Evolutionary conservation across 2,797 vertebrate genomes (phyloP).

Genomic region (Lutjanus argentimaculatus): DNA sequence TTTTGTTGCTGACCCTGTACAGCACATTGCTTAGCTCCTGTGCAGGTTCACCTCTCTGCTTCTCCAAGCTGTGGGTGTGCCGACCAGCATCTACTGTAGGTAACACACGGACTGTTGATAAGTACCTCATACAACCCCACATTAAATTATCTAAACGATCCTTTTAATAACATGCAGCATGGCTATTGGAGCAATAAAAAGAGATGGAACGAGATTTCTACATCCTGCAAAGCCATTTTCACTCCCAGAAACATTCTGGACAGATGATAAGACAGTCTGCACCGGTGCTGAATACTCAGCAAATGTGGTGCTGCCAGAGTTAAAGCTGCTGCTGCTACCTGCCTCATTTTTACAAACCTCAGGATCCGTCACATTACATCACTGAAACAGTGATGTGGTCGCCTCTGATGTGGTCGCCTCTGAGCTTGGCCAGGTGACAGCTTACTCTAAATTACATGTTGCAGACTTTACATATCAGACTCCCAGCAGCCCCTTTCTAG

Average conservation of each 20-base stretch:
- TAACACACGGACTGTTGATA: too few species aligned
- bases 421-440: background rate
- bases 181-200: background rate
- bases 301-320: background rate
- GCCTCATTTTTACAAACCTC: background rate
- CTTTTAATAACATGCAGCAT: slow-evolving; percentile 9
- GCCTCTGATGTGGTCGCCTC: background rate
- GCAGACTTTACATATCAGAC: slow-evolving; percentile 3
- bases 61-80: too few species aligned
- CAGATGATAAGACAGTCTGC: slow-evolving; percentile 2
- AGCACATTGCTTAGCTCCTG: too few species aligned
- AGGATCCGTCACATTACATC: slow-evolving; percentile 3
- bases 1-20: too few species aligned
- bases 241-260: background rate
- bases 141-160: too few species aligned
- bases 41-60: too few species aligned
- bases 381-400: background rate
- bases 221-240: slow-evolving; percentile 20
- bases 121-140: too few species aligned
- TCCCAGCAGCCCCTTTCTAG: background rate
- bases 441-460: slow-evolving; percentile 26
- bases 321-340: slow-evolving; percentile 14
- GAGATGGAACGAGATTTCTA: slow-evolving; percentile 10
- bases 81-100: too few species aligned
- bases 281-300: background rate